Conservation (phyloP, 2,888 invertebrate species). For the Chirona hameri region DNA sequence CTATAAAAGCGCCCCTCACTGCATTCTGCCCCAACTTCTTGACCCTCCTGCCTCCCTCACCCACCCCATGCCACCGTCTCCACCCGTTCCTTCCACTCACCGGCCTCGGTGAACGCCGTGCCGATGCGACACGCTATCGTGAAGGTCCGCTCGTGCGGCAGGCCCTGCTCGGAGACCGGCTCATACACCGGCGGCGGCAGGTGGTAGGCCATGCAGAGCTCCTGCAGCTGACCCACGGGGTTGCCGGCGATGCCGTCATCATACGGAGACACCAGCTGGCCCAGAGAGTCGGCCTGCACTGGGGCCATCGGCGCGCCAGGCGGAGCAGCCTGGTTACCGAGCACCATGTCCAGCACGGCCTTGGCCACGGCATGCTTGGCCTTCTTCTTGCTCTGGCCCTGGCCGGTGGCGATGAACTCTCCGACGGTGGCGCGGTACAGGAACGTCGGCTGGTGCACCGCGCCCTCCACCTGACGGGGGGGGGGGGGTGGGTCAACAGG, state of each 20-base stretch:
- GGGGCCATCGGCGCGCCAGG: neutral
- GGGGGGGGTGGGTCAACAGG: conserved; percentile 45
- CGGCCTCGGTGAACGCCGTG: conserved; percentile 71
- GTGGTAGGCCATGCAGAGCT: conserved; percentile 92
- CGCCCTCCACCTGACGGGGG: conserved; percentile 79
- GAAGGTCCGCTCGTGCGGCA: conserved; percentile 91
- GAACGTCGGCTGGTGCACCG: conserved; percentile 95
- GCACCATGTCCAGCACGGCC: conserved; percentile 65
- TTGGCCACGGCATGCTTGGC: conserved; percentile 96
- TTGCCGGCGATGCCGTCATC: conserved; percentile 84
- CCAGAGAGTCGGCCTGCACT: neutral
- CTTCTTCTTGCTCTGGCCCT: conserved; percentile 93
- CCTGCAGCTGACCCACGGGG: conserved; percentile 88
- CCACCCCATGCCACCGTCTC: too few species aligned
- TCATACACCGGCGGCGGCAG: conserved; percentile 95
- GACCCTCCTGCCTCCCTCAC: too few species aligned
- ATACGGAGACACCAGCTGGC: conserved; percentile 41
- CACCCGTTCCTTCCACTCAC: conserved; percentile 37
- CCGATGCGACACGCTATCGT: conserved; percentile 81
- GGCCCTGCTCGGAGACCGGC: conserved; percentile 71
- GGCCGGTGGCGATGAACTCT: conserved; percentile 74
- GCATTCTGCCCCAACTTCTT: too few species aligned
- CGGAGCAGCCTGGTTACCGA: neutral
- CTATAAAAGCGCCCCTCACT: too few species aligned
- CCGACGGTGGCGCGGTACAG: conserved; percentile 89